These are phyloP conservation scores for Rhynchonema sp. DNA, from an alignment of 2,888 invertebrate species.

Conservation along the genomic window DNA sequence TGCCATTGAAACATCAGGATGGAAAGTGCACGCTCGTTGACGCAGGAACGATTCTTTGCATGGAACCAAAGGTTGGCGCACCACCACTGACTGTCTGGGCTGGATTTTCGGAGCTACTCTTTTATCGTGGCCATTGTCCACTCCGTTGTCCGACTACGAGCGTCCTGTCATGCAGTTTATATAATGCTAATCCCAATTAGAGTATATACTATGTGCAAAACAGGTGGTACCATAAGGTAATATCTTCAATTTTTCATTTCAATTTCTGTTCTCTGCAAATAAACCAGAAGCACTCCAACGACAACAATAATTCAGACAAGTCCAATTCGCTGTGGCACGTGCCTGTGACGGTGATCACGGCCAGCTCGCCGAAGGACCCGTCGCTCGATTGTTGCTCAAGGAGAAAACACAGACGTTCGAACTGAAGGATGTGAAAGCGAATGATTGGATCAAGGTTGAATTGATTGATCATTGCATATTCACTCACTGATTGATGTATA, in stretches of 20 bases:
- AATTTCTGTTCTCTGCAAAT: no score
- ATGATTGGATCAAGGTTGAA: slow-evolving; percentile 57
- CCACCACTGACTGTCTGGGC: no score
- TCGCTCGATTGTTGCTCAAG: slow-evolving; percentile 40
- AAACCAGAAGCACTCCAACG: no score
- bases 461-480: not conserved
- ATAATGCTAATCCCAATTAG: no score
- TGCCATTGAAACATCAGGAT: slow-evolving; percentile 31
- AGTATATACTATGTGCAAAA: no score
- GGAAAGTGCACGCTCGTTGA: not conserved
- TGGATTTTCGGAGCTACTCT: no score
- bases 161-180: no score
- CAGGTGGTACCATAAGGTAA: no score
- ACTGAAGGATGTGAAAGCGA: slow-evolving; percentile 46
- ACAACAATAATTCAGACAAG: slow-evolving; percentile 15
- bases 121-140: no score
- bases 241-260: no score
- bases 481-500: not conserved
- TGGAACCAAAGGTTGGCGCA: slow-evolving; percentile 34
- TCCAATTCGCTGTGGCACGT: slow-evolving; percentile 59
- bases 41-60: slow-evolving; percentile 55
- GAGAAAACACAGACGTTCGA: slow-evolving; percentile 45
- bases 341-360: slow-evolving; percentile 59
- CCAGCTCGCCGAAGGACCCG: slow-evolving; percentile 33
- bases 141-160: no score